Base-by-base conservation (phyloP, 2,113 vertebrate genomes). In the Dipodomys merriami region DNA sequence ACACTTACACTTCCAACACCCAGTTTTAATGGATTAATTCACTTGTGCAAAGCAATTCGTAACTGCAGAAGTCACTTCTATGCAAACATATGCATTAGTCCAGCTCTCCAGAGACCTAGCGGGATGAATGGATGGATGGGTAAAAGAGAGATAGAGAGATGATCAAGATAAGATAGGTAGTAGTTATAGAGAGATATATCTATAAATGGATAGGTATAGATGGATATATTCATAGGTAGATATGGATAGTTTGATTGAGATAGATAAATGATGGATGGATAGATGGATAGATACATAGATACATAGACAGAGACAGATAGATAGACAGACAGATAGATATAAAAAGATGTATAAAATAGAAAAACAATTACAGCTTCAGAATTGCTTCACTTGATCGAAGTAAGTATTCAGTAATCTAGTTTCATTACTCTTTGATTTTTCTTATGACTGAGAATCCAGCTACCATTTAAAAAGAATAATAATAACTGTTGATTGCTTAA, bases 381-480 rank as follows among this genome's bases (percentile, higher is more conserved):
- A 64, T 60, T 33, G 16, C 7, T 11, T 90, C 20, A 27, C 10
- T 3, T 67, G 11, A n/a, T 85, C 53, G 29, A 29, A 0, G 30
- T 10, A 33, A 29, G 46, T 44, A 12, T 71, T 57, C 6, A 46
- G 0, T 7, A 68, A 84, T 74, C 23, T 5, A 57, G 2, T 0
- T 94, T 62, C 49, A 27, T 44, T 30, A 22, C 23, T 35, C 19
- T 67, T 88, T 73, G 44, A 15, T 20, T 53, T n/a, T 79, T 64
- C 65, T 83, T 71, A 6, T 33, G 7, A 22, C 7, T 9, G 1
- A 81, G 16, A 64, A 65, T 8, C 12, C 3, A 7, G 12, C 35
- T 78, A 46, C 35, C 18, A 46, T 72, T 91, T 10, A 71, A 82
- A 95, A 88, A 39, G 44, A 81, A 44, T 29, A 88, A 13, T 78